Evolutionary conservation across 2,888 invertebrate species (phyloP).

Genomic region (Helobdella robusta): DNA sequence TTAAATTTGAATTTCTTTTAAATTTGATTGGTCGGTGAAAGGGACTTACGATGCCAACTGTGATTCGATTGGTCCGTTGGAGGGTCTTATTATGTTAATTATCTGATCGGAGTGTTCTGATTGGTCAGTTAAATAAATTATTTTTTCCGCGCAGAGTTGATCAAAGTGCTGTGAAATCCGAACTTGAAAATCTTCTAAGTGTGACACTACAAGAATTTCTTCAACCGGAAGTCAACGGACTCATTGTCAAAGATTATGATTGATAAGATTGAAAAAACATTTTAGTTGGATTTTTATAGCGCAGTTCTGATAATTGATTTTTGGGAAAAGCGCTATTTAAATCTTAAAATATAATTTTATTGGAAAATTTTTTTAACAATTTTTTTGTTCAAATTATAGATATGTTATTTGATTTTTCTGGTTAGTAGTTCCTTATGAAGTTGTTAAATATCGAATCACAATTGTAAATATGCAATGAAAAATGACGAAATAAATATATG

Average conservation of each 20-base stretch:
- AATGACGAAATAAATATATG: no score
- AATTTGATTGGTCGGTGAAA: background rate
- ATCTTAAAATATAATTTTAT: background rate
- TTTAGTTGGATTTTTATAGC: background rate
- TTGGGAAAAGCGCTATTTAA: background rate
- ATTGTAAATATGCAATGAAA: no score
- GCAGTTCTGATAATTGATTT: background rate
- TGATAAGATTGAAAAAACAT: background rate
- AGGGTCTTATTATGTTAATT: no score
- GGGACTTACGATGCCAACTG: no score
- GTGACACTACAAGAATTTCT: conserved; percentile 12
- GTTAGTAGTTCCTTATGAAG: no score
- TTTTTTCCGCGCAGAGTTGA: background rate
- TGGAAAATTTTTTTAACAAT: no score
- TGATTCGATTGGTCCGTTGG: no score
- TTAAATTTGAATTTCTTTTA: background rate
- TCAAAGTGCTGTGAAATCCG: background rate
- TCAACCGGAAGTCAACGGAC: conserved; percentile 15
- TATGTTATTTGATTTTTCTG: no score
- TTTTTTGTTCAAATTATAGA: no score
- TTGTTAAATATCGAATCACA: no score
- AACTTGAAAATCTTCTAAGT: conserved; percentile 11
- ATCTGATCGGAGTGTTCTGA: no score
- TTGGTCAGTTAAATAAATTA: background rate
- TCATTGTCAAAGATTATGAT: conserved; percentile 1